Evolutionary conservation across 1,140 invertebrate species (phyloP).

Genomic region (Proctacanthus coquilletti): DNA sequence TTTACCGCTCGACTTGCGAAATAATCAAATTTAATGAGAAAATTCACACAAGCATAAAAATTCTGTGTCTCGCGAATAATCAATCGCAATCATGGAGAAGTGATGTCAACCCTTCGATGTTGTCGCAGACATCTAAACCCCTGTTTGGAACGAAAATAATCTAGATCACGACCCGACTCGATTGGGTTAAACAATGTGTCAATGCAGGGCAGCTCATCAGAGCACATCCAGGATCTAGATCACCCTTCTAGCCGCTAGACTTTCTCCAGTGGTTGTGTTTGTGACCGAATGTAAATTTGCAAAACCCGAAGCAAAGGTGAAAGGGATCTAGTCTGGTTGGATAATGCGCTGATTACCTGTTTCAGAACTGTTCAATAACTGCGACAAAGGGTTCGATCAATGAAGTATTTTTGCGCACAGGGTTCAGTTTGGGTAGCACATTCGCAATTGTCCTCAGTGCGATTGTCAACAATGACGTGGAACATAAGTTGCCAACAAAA

Average conservation of each 20-base stretch:
- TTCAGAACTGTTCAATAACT: background rate
- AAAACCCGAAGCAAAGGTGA: too few relatives aligned
- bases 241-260: too few relatives aligned
- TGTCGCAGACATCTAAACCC: too few relatives aligned
- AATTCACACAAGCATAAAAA: constrained; percentile 1
- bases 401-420: too few relatives aligned
- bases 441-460: too few relatives aligned
- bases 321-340: background rate
- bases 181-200: background rate
- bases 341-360: background rate
- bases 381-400: background rate
- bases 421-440: too few relatives aligned
- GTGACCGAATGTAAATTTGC: too few relatives aligned
- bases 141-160: background rate
- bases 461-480: too few relatives aligned
- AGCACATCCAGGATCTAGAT: too few relatives aligned
- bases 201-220: background rate
- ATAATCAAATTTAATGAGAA: constrained; percentile 1
- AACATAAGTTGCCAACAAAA: too few relatives aligned
- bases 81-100: background rate
- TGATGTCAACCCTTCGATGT: background rate
- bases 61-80: background rate
- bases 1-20: too few relatives aligned
- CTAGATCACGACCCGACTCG: background rate
- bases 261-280: too few relatives aligned